Conservation (phyloP, 2,888 invertebrate genomes). For the Terebella lapidaria region DNA sequence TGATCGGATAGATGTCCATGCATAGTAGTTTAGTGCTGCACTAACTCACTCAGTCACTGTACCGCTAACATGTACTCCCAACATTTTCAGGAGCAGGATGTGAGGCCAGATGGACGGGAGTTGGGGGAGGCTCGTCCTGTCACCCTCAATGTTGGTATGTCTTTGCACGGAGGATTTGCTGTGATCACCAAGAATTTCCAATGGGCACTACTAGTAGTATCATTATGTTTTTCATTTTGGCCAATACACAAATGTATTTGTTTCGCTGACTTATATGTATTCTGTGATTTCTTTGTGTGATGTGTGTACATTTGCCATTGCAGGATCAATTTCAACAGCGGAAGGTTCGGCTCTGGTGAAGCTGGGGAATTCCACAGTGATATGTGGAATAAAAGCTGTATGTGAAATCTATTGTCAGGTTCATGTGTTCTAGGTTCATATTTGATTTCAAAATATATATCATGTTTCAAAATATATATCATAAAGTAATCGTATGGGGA, state of each 20-base stretch:
- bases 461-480: too few relatives aligned
- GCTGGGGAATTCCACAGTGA: conserved; percentile 74
- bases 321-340: conserved; percentile 46
- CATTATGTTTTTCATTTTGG: background rate
- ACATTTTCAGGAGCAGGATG: conserved; percentile 58
- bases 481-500: too few relatives aligned
- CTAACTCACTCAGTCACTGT: too few relatives aligned
- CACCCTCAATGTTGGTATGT: conserved; percentile 61
- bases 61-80: too few relatives aligned
- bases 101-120: conserved; percentile 74
- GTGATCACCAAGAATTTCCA: background rate
- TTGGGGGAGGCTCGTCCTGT: conserved; percentile 68
- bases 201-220: background rate
- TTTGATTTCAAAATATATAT: too few relatives aligned
- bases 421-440: too few relatives aligned
- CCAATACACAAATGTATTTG: background rate
- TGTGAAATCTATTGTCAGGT: conserved; percentile 34
- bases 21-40: too few relatives aligned
- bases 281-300: background rate
- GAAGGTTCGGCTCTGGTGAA: conserved; percentile 50
- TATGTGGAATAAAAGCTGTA: conserved; percentile 83
- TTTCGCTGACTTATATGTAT: background rate
- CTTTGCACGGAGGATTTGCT: too few relatives aligned
- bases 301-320: background rate
- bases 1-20: too few relatives aligned